A percentile compares a stretch with the other conserved stretches of the same genome.
Evolutionary conservation across 1,140 invertebrate species (phyloP).

Genomic region (Dendrolimus kikuchii): DNA sequence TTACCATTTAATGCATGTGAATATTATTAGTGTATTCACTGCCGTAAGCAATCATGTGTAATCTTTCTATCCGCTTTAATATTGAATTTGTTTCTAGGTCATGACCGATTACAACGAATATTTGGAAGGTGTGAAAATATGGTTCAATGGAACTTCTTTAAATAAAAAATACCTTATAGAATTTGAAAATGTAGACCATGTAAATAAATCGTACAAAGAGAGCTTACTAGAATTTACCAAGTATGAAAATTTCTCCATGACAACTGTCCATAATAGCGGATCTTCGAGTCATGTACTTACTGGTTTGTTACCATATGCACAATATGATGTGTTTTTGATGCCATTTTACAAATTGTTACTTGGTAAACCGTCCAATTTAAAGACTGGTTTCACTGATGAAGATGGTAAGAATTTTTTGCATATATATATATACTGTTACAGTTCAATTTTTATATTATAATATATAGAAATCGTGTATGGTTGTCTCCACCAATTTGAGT

Average conservation of each 20-base stretch:
- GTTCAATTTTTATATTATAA: neutral
- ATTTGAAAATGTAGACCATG: constrained; percentile 29
- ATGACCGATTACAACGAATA: constrained; percentile 72
- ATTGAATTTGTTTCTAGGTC: constrained; percentile 39
- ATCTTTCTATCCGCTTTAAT: neutral
- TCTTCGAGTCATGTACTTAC: constrained; percentile 74
- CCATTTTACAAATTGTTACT: constrained; percentile 85
- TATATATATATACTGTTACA: neutral
- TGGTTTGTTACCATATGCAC: constrained; percentile 79
- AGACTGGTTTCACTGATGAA: constrained; percentile 80
- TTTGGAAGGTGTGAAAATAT: constrained; percentile 93
- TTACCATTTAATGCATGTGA: too few relatives aligned
- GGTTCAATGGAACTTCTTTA: constrained; percentile 85
- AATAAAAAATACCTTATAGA: constrained; percentile 45
- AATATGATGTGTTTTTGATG: constrained; percentile 85
- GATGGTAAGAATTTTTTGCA: constrained; percentile 74
- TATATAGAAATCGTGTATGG: too few relatives aligned
- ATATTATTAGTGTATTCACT: neutral
- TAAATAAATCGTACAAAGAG: constrained; percentile 37
- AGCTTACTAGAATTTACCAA: constrained; percentile 50
- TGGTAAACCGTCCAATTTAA: constrained; percentile 85
- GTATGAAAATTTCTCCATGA: constrained; percentile 74
- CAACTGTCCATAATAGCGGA: constrained; percentile 77
- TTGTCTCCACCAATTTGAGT: too few relatives aligned
- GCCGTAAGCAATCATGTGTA: neutral